Percentiles rank a stretch among this genome's conserved stretches.
These are phyloP conservation scores for Aethes cnicana DNA, from an alignment of 2,888 invertebrate species.

Conservation along the genomic window DNA sequence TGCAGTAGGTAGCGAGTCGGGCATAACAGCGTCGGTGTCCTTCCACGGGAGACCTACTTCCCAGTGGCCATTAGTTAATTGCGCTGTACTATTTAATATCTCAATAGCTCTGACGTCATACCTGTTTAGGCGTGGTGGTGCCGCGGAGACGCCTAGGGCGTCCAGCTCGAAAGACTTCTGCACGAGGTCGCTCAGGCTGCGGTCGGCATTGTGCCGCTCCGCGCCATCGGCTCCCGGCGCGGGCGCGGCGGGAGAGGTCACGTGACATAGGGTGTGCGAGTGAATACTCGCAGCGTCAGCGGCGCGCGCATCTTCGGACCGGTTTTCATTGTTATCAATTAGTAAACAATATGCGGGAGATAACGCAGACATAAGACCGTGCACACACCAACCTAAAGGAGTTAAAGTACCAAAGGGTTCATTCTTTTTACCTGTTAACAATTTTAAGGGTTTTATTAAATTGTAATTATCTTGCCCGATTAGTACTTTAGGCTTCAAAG, in stretches of 20 bases:
- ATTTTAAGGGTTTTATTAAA: not conserved
- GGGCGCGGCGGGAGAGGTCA: not conserved
- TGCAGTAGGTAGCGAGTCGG: too few species aligned
- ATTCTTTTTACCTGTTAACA: not conserved
- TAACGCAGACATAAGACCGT: too few species aligned
- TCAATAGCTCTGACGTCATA: too few species aligned
- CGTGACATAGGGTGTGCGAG: not conserved
- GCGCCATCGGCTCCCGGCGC: not conserved
- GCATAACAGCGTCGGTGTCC: not conserved
- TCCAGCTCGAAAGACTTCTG: too few species aligned
- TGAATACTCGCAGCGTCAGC: not conserved
- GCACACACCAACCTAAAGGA: slow-evolving; percentile 1
- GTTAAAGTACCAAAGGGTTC: slow-evolving; percentile 6
- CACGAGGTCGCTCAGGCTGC: too few species aligned
- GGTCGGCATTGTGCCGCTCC: too few species aligned
- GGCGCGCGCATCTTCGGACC: not conserved
- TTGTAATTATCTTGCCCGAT: slow-evolving; percentile 11
- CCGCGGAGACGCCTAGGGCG: too few species aligned
- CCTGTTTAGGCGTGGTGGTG: too few species aligned
- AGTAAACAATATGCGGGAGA: too few species aligned
- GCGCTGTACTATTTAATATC: not conserved
- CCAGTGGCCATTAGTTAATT: not conserved
- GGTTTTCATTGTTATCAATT: too few species aligned
- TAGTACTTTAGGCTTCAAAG: not conserved
- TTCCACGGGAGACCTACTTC: not conserved